Percentiles rank a stretch among this genome's conserved stretches.
Conservation (phyloP, 1,140 invertebrate species). For the Brachionus asplanchnoidis region DNA sequence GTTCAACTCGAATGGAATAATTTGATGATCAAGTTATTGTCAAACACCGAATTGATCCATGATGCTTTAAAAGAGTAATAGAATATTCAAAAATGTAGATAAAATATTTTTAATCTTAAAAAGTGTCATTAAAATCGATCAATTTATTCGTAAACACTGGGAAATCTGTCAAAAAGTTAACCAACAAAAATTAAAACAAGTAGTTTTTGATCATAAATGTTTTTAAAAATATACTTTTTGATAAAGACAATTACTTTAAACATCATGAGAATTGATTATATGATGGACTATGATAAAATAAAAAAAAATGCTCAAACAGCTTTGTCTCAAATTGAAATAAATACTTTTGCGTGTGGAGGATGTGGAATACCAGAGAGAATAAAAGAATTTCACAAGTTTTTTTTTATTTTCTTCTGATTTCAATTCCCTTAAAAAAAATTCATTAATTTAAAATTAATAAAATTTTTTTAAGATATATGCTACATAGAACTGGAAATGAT, state of each 20-base stretch:
- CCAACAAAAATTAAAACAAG: neutral
- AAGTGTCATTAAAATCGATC: neutral
- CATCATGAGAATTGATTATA: conserved; percentile 15
- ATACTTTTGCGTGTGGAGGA: conserved; percentile 9
- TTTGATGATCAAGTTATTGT: neutral
- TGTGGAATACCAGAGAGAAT: neutral
- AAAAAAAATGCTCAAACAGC: neutral
- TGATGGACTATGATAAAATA: neutral
- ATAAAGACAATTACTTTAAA: neutral
- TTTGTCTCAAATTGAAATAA: conserved; percentile 18
- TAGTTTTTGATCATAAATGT: neutral
- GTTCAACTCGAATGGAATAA: neutral
- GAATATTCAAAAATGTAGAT: neutral
- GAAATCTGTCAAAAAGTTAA: neutral
- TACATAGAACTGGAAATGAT: neutral
- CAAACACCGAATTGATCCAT: neutral
- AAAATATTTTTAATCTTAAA: neutral
- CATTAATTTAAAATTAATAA: too few species aligned
- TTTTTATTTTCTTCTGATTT: neutral
- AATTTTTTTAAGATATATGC: neutral
- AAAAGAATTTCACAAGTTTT: neutral
- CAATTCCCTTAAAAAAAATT: too few species aligned
- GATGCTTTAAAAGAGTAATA: conserved; percentile 17
- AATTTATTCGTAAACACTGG: neutral
- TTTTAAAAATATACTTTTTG: neutral